Percentiles rank a stretch among this genome's conserved stretches.
phyloP scores from a whole-genome alignment of 2,113 vertebrate species.

The Spilogale gracilis region DNA sequence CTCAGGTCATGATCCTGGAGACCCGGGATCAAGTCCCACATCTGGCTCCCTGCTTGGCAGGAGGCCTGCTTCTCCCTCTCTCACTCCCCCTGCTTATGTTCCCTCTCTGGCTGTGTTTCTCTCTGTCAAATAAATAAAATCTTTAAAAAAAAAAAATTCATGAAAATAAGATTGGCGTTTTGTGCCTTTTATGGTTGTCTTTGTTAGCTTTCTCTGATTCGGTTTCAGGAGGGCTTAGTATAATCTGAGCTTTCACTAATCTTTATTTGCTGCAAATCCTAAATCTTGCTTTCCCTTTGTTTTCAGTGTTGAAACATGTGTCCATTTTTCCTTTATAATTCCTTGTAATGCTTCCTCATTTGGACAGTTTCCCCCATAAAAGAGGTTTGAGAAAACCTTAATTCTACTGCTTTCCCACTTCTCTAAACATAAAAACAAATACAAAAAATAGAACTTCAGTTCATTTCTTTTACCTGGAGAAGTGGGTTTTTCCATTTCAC shows the following conservation, averaged over 20 bases:
- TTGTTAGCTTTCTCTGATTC: not conserved
- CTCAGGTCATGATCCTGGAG: too few species aligned
- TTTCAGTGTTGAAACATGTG: constrained; percentile 34
- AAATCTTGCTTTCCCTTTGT: not conserved
- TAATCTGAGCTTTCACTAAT: constrained; percentile 26
- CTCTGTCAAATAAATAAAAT: too few species aligned
- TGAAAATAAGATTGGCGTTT: constrained; percentile 28
- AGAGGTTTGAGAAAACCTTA: constrained; percentile 24
- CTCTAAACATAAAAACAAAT: constrained; percentile 33
- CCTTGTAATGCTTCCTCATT: constrained; percentile 13
- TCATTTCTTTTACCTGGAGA: constrained; percentile 43
- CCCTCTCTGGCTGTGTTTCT: too few species aligned
- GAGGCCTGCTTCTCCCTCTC: too few species aligned
- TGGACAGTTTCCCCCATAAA: not conserved
- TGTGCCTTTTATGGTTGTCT: constrained; percentile 17
- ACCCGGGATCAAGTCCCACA: too few species aligned
- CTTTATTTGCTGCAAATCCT: constrained; percentile 33
- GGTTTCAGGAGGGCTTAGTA: not conserved
- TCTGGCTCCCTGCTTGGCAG: too few species aligned
- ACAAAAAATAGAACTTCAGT: constrained; percentile 26
- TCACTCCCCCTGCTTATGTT: too few species aligned
- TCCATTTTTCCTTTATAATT: not conserved
- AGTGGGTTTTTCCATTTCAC: constrained; percentile 34
- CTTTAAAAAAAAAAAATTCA: not conserved
- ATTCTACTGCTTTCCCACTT: not conserved